A percentile compares a stretch with the other conserved stretches of the same genome.
phyloP scores from a whole-genome alignment of 2,888 invertebrate species.

The Temnothorax rugatulus region DNA sequence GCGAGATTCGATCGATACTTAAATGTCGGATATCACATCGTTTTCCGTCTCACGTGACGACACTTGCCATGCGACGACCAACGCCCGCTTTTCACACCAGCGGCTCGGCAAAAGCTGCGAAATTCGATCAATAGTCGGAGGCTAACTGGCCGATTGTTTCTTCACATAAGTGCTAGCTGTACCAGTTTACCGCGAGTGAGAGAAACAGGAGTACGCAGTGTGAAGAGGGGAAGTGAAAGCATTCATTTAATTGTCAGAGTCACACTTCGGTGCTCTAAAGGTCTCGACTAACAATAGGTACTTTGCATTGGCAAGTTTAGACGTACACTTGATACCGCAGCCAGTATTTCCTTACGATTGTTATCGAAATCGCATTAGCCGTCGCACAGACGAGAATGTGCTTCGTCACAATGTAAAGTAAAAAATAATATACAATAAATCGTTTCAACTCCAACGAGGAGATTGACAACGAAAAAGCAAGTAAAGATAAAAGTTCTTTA shows the following conservation, averaged over 20 bases:
- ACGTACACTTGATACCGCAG: neutral
- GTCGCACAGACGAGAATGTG: neutral
- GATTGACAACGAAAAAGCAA: neutral
- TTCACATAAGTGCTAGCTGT: slow-evolving; percentile 58
- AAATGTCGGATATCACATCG: slow-evolving; percentile 41
- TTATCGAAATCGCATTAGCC: neutral
- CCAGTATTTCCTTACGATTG: neutral
- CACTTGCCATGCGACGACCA: slow-evolving; percentile 66
- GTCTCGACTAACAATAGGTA: slow-evolving; percentile 31
- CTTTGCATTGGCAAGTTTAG: slow-evolving; percentile 20
- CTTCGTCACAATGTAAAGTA: neutral
- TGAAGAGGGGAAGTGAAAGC: slow-evolving; percentile 13
- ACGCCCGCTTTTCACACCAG: slow-evolving; percentile 71
- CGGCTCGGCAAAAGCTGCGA: slow-evolving; percentile 63
- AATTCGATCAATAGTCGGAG: slow-evolving; percentile 75
- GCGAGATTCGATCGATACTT: slow-evolving; percentile 47
- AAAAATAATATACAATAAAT: neutral
- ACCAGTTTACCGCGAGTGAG: slow-evolving; percentile 14
- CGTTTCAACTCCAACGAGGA: neutral
- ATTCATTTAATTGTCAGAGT: slow-evolving; percentile 31
- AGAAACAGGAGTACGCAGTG: neutral
- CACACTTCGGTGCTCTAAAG: slow-evolving; percentile 41
- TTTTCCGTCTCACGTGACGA: slow-evolving; percentile 36
- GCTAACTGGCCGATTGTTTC: slow-evolving; percentile 73
- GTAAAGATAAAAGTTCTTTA: neutral